Conservation (phyloP, 2,888 invertebrate genomes). For the Protonemura montana region DNA sequence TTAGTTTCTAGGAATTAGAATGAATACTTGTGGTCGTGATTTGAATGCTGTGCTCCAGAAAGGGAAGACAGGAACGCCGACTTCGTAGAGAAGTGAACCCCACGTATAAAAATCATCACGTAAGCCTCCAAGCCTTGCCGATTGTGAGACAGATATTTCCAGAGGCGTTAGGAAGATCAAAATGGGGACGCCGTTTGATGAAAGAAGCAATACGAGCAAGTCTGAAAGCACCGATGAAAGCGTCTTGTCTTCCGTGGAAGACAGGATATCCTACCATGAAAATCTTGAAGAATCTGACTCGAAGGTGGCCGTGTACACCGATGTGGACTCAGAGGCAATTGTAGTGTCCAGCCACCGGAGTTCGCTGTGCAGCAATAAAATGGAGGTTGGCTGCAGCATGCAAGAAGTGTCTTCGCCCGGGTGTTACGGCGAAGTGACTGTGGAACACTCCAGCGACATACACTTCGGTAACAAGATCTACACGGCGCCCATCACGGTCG, state of each 20-base stretch:
- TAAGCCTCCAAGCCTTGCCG: neutral
- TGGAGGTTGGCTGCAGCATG: no score
- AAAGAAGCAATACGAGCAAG: neutral
- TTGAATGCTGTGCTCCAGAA: no score
- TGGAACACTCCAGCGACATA: conserved; percentile 58
- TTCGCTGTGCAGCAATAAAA: neutral
- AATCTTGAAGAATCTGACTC: no score
- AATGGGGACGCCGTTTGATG: no score
- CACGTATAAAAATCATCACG: no score
- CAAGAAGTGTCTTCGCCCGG: neutral
- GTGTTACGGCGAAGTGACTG: conserved; percentile 70
- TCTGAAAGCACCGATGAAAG: neutral
- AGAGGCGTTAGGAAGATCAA: no score
- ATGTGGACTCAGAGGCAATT: neutral
- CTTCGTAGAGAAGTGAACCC: no score
- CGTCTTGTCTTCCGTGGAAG: neutral
- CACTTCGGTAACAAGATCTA: conserved; percentile 41
- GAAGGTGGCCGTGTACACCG: no score
- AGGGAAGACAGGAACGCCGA: no score
- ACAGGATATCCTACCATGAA: neutral
- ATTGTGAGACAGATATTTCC: no score
- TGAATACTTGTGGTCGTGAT: no score
- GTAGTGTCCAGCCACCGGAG: neutral
- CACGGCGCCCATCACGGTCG: conserved; percentile 52
- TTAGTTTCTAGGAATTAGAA: no score